phyloP scores from a whole-genome alignment of 1,140 invertebrate species.

The Lineus longissimus region DNA sequence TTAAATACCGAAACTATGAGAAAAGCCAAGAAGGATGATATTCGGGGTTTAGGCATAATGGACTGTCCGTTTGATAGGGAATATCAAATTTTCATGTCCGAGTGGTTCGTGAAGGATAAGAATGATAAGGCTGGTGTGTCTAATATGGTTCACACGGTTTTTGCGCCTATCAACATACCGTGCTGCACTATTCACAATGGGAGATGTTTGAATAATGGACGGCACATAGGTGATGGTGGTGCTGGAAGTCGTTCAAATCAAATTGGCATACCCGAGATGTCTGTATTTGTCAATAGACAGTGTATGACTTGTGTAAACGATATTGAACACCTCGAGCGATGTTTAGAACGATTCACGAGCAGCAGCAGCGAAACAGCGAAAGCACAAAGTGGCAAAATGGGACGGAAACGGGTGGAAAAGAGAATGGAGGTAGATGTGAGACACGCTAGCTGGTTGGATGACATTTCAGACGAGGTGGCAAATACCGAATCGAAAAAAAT shows the following conservation, averaged over 20 bases:
- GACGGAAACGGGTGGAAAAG: background rate
- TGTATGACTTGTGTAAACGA: constrained; percentile 6
- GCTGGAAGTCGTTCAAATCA: background rate
- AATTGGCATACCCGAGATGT: background rate
- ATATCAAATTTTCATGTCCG: background rate
- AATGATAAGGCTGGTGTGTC: background rate
- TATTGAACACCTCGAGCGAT: background rate
- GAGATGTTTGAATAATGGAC: background rate
- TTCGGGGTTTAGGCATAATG: background rate
- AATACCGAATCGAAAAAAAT: constrained; percentile 4
- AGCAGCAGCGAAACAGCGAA: background rate
- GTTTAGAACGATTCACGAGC: background rate
- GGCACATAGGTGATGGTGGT: background rate
- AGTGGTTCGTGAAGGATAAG: background rate
- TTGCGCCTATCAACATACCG: constrained; percentile 2
- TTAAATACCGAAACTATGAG: background rate
- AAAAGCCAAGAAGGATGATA: constrained; percentile 3
- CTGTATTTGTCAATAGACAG: constrained; percentile 4
- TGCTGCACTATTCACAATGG: background rate
- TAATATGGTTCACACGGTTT: background rate
- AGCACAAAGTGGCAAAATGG: background rate
- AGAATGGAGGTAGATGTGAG: background rate
- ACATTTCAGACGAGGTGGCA: background rate
- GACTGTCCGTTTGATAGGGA: constrained; percentile 7
- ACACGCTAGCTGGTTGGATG: background rate